A percentile compares a stretch with the other conserved stretches of the same genome.
Conservation (phyloP, 2,888 invertebrate genomes). For the Eupithecia inturbata region DNA sequence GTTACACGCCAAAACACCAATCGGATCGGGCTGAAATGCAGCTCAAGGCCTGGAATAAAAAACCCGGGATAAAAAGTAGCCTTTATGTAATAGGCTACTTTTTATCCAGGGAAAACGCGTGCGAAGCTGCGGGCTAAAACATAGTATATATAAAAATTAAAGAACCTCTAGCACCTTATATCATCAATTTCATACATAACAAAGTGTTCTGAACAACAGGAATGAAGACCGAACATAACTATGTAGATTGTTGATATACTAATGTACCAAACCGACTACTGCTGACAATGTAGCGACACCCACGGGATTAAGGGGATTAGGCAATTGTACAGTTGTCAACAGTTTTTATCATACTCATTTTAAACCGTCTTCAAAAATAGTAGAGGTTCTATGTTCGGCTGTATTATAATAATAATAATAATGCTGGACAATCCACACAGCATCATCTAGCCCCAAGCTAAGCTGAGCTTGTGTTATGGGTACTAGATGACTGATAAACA, state of each 20-base stretch:
- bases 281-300: constrained; percentile 1
- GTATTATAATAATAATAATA: too few species aligned
- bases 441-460: too few species aligned
- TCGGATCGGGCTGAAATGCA: neutral
- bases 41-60: too few species aligned
- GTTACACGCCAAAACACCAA: neutral
- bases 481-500: too few species aligned
- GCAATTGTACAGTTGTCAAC: constrained; percentile 1
- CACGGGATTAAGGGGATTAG: constrained; percentile 2
- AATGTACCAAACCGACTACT: neutral
- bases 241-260: neutral
- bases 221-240: neutral
- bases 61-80: too few species aligned
- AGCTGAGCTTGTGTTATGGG: too few species aligned
- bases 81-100: too few species aligned
- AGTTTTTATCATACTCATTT: neutral
- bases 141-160: neutral
- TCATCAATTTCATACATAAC: neutral
- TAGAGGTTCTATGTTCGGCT: too few species aligned
- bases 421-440: too few species aligned
- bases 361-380: too few species aligned
- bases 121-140: neutral
- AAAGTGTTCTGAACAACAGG: neutral
- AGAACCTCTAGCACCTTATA: neutral
- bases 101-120: neutral